These are phyloP conservation scores for Tamias sibiricus DNA, from an alignment of 2,113 vertebrate genomes.

Conservation along the genomic window DNA sequence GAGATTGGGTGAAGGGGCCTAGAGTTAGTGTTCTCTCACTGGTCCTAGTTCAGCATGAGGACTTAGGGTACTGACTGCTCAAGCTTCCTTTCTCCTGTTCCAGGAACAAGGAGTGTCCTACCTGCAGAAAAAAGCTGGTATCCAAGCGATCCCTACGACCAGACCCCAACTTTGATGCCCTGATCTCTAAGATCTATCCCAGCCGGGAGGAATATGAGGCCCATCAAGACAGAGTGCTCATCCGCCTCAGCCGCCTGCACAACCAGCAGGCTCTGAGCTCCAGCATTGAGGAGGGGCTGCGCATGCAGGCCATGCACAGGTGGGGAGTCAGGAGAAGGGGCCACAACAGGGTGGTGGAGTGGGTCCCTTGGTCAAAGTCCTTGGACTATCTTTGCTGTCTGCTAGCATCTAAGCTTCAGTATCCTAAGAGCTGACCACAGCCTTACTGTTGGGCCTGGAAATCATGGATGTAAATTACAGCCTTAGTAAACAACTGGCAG, in stretches of 20 bases:
- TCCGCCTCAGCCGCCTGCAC: conserved; percentile 93
- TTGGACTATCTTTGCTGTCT: neutral
- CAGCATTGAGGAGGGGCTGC: conserved; percentile 95
- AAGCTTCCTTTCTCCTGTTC: neutral
- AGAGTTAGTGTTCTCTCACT: neutral
- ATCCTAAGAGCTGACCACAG: neutral
- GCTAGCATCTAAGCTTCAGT: neutral
- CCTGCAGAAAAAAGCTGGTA: conserved; percentile 95
- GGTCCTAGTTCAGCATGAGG: neutral
- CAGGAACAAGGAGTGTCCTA: conserved; percentile 96
- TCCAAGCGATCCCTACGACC: conserved; percentile 93
- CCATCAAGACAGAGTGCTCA: conserved; percentile 93
- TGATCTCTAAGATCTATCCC: conserved; percentile 96
- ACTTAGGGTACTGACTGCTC: neutral
- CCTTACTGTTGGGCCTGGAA: neutral
- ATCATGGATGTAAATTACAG: neutral
- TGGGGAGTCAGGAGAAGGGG: conserved; percentile 38
- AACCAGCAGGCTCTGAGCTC: conserved; percentile 94
- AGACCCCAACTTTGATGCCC: conserved; percentile 94
- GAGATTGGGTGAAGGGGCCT: neutral
- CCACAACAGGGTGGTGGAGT: neutral
- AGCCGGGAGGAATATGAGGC: conserved; percentile 96
- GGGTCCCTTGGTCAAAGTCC: neutral
- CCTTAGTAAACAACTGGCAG: neutral
- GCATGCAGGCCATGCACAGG: conserved; percentile 95